phyloP scores from a whole-genome alignment of 2,797 vertebrate genomes.

The Hozukius guyotensis region DNA sequence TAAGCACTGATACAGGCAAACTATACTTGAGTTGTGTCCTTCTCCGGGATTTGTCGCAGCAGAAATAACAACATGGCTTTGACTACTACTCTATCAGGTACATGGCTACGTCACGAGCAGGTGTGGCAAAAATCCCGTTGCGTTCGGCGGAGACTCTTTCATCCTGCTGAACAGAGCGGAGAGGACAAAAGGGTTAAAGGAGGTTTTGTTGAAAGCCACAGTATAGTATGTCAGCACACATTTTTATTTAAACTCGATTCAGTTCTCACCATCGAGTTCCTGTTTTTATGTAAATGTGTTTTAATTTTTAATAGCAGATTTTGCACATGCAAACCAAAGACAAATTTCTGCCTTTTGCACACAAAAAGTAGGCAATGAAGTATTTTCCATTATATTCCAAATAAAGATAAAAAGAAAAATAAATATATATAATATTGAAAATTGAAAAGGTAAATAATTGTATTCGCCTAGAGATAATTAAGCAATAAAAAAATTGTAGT shows the following conservation, averaged over 20 bases:
- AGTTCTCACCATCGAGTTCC: too few relatives aligned
- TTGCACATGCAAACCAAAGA: too few relatives aligned
- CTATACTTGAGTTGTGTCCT: neutral
- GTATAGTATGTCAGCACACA: too few relatives aligned
- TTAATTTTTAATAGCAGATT: too few relatives aligned
- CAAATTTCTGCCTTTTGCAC: too few relatives aligned
- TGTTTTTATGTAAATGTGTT: too few relatives aligned
- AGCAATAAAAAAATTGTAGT: neutral
- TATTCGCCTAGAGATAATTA: neutral
- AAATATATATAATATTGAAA: neutral
- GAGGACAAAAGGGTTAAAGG: neutral
- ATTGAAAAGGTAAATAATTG: too few relatives aligned
- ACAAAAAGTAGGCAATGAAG: too few relatives aligned
- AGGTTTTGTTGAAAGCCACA: neutral
- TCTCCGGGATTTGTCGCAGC: conserved; percentile 18
- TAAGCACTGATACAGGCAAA: conserved; percentile 49
- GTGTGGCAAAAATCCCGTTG: conserved; percentile 30
- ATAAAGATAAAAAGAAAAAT: too few relatives aligned
- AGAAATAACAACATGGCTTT: conserved; percentile 17
- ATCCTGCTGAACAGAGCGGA: conserved; percentile 39
- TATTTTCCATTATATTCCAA: too few relatives aligned
- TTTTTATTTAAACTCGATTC: too few relatives aligned
- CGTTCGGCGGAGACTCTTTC: conserved; percentile 20
- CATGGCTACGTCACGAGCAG: conserved; percentile 31
- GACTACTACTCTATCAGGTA: conserved; percentile 49